These are phyloP conservation scores for Lasioglossum villosulum DNA, from an alignment of 2,888 invertebrate genomes.

Conservation along the genomic window DNA sequence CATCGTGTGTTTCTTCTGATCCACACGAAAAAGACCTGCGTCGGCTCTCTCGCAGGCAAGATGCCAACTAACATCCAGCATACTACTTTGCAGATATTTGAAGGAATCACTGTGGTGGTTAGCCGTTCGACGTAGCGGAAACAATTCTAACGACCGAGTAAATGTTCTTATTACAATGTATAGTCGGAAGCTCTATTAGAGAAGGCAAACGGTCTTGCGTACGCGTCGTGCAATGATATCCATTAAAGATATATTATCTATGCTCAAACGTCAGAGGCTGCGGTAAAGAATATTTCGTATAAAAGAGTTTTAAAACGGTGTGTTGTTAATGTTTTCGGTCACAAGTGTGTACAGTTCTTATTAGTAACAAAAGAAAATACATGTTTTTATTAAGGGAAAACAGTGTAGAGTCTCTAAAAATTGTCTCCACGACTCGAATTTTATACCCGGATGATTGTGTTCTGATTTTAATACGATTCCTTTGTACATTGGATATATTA, in stretches of 20 bases:
- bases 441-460: constrained; percentile 56
- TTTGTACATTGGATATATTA: constrained; percentile 48
- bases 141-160: constrained; percentile 52
- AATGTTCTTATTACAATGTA: constrained; percentile 54
- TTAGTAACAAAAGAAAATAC: constrained; percentile 42
- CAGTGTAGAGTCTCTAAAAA: constrained; percentile 9
- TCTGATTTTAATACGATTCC: constrained; percentile 48
- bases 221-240: constrained; percentile 69
- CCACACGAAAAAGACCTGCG: constrained; percentile 19
- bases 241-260: constrained; percentile 62
- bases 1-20: constrained; percentile 61
- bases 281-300: constrained; percentile 49
- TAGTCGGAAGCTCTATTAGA: constrained; percentile 36
- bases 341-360: constrained; percentile 69
- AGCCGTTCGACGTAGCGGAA: constrained; percentile 42
- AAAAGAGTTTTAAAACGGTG: constrained; percentile 47
- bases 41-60: constrained; percentile 50
- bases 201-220: constrained; percentile 39
- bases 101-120: constrained; percentile 69
- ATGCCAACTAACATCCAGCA: constrained; percentile 54
- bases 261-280: constrained; percentile 69
- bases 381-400: constrained; percentile 51
- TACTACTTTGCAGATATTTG: constrained; percentile 55
- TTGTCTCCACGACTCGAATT: constrained; percentile 41
- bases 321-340: constrained; percentile 56